phyloP scores from a whole-genome alignment of 2,888 invertebrate genomes.

The Dryadula phaetusa region DNA sequence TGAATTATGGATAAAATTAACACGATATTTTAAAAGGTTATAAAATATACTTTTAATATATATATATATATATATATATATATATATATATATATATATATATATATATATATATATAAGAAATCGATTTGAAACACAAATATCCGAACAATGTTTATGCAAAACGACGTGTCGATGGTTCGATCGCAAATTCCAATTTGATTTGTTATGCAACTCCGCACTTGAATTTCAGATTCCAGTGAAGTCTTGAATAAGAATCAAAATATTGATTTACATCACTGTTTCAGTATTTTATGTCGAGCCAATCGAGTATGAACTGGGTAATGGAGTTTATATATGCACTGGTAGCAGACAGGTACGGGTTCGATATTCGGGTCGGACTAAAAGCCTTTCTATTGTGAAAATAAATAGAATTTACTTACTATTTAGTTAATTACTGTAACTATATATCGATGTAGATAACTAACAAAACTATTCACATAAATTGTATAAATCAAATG shows the following conservation, averaged over 20 bases:
- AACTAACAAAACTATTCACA: too few species aligned
- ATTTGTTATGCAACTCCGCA: slow-evolving; percentile 50
- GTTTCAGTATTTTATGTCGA: slow-evolving; percentile 16
- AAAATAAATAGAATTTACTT: too few species aligned
- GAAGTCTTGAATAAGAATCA: slow-evolving; percentile 38
- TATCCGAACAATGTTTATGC: slow-evolving; percentile 8
- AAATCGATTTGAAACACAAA: background rate
- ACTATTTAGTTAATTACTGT: too few species aligned
- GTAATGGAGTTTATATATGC: background rate
- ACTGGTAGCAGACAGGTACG: too few species aligned
- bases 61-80: too few species aligned
- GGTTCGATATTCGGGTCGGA: background rate
- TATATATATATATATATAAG: background rate
- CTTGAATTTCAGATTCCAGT: slow-evolving; percentile 49
- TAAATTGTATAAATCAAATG: too few species aligned
- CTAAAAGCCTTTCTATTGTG: background rate
- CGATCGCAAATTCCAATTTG: slow-evolving; percentile 51
- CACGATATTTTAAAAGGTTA: too few species aligned
- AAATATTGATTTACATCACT: slow-evolving; percentile 28
- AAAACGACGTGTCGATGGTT: slow-evolving; percentile 37
- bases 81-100: too few species aligned
- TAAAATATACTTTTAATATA: too few species aligned
- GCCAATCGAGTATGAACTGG: background rate
- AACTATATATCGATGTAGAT: too few species aligned
- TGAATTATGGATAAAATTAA: too few species aligned